Evolutionary conservation across 2,888 invertebrate genomes (phyloP), one percentile per base, ranked within the genome.

Genomic region (Acleris literana): DNA sequence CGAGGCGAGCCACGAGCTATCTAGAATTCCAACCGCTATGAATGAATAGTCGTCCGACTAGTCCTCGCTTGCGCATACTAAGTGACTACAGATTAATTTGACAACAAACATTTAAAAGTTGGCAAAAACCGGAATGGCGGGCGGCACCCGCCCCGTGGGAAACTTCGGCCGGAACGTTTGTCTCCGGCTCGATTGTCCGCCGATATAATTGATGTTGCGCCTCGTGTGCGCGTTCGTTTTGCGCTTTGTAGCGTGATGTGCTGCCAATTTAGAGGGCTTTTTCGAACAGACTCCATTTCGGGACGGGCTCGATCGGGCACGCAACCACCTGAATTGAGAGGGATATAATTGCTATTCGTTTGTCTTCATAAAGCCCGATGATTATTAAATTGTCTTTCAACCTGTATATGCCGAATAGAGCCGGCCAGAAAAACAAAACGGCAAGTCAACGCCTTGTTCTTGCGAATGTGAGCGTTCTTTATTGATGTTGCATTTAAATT

Each of bases 1-100:
- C 85, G 87, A 83, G 85, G 83, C 87, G 78, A 86, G 82, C 86
- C 87, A 88, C 89, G 86, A 86, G 86, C 84, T 81, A 82, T 87
- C 91, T 92, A 91, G 88, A 90, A 90, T 91, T 90, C 91, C 90
- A 79, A 81, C 82, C 82, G 83, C 88, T 89, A 92, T 92, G 91
- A 92, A 92, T 92, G 92, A 92, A 92, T 90, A 90, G 91, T 87
- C 77, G 86, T 83, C 77, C 79, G 84, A 92, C 92, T 84, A 86
- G 91, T 90, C 83, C 80, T 76, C 80, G 51, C 18, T 78, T 77
- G 77, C 85, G 87, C 88, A 90, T 88, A 87, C 87, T 88, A 86
- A 89, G 84, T 83, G 78, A 86, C 86, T 87, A 85, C 84, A 88
- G 90, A 90, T 91, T 89, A 90, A 92, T 91, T 92, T 92, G 91